Evolutionary conservation across 2,888 invertebrate genomes (phyloP), one percentile per base, ranked within the genome.

Genomic region (Formica aserva): DNA sequence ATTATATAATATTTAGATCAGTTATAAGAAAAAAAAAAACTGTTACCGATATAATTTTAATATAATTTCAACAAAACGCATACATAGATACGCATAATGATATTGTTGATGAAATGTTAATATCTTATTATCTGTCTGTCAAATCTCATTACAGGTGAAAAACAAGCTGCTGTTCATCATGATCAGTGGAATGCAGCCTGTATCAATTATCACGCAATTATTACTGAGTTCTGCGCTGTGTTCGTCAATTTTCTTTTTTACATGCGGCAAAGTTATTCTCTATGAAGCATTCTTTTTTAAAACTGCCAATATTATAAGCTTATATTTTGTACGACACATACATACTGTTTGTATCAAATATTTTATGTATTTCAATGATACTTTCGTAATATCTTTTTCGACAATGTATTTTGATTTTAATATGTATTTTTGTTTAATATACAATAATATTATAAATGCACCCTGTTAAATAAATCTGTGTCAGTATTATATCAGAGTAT

Each of bases 81-180:
- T 26, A 2, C 18, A 6, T 26, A 29, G 2, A 6, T 62, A 62
- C 1, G n/a, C 18, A 22, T 29, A 52, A 52, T 71, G n/a, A 52
- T 71, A 32, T 71, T n/a, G 3, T 69, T 52, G 1, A 22, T 71
- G 5, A 41, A 74, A 74, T 0, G 38, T 1, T 22, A 29, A 62
- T 29, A 26, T 38, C 2, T 22, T 41, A 11, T 65, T 48, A 65
- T 41, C 26, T 32, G 26, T 5, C 13, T 18, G 32, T 71, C 26
- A 52, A 52, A 52, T 45, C 35, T 6, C 1, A 6, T 83, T 60
- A 0, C 94, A 96, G 96, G 96, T 89, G 96, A 96, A 90, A 96
- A 96, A 89, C 96, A 96, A 92, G 96, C 96, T 2, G 96, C 96
- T 1, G 96, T 96, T 69, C 96, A 96, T 89, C 96, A 96, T 89